A percentile compares a stretch with the other conserved stretches of the same genome.
phyloP scores from a whole-genome alignment of 2,113 vertebrate genomes.

The Corythornis vintsioides region DNA sequence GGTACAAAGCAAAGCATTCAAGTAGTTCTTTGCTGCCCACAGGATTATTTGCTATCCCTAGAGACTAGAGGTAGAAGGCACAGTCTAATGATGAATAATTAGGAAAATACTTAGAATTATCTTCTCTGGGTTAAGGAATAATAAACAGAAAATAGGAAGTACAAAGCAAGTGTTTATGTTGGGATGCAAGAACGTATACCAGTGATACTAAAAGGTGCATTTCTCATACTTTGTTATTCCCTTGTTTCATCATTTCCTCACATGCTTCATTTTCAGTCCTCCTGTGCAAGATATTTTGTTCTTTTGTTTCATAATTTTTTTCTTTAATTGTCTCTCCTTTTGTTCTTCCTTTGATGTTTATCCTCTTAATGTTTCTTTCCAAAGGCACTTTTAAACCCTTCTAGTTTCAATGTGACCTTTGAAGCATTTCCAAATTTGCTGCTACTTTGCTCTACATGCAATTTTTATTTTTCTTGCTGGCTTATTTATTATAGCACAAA shows the following conservation, averaged over 20 bases:
- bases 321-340: constrained; percentile 24
- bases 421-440: constrained; percentile 20
- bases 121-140: neutral
- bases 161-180: neutral
- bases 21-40: neutral
- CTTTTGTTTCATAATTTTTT: neutral
- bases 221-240: neutral
- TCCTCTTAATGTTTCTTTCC: constrained; percentile 24
- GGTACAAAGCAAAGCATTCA: neutral
- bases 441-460: neutral
- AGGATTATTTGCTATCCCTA: neutral
- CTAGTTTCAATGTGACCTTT: neutral
- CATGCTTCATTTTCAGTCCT: neutral
- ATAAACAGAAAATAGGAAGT: neutral
- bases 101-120: neutral
- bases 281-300: neutral
- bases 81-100: neutral
- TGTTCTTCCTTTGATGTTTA: constrained; percentile 47
- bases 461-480: neutral
- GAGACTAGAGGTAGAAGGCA: neutral
- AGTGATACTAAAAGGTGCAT: neutral
- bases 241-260: neutral
- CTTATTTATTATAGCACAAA: neutral
- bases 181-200: neutral
- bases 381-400: neutral